Conservation (phyloP, 2,797 vertebrate species). For the Microctenopoma lineatum region DNA sequence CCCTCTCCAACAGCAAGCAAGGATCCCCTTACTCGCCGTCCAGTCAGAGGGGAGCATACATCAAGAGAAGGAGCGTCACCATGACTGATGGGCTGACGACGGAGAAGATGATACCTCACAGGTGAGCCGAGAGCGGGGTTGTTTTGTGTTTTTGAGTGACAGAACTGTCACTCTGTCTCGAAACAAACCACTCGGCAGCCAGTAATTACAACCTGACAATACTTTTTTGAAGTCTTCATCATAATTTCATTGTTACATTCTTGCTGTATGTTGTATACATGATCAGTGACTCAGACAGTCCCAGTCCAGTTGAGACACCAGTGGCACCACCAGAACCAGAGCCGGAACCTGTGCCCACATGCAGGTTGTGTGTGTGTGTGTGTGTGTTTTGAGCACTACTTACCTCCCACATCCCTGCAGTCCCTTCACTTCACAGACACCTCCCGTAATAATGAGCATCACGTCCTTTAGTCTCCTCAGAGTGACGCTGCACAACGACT, state of each 20-base stretch:
- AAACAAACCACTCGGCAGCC: background rate
- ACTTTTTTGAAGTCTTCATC: constrained; percentile 18
- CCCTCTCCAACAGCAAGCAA: constrained; percentile 87
- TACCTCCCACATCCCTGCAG: constrained; percentile 34
- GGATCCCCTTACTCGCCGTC: constrained; percentile 86
- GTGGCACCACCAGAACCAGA: constrained; percentile 71
- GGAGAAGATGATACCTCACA: constrained; percentile 93
- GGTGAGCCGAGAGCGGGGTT: constrained; percentile 76
- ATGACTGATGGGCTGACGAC: constrained; percentile 95
- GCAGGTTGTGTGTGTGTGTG: constrained; percentile 78
- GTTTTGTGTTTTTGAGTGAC: background rate
- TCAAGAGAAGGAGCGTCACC: constrained; percentile 96
- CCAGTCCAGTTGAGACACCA: constrained; percentile 76
- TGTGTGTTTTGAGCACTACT: constrained; percentile 59
- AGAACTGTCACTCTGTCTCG: background rate
- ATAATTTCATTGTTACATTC: constrained; percentile 35
- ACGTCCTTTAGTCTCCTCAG: constrained; percentile 5
- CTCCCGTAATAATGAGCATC: constrained; percentile 17
- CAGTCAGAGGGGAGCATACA: constrained; percentile 90
- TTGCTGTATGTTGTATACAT: constrained; percentile 63
- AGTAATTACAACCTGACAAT: background rate
- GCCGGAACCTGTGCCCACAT: constrained; percentile 72
- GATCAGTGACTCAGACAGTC: constrained; percentile 79
- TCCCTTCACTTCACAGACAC: constrained; percentile 51
- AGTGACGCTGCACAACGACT: constrained; percentile 20